These are phyloP conservation scores for Endotricha flammealis DNA, from an alignment of 2,888 invertebrate species.

Conservation along the genomic window DNA sequence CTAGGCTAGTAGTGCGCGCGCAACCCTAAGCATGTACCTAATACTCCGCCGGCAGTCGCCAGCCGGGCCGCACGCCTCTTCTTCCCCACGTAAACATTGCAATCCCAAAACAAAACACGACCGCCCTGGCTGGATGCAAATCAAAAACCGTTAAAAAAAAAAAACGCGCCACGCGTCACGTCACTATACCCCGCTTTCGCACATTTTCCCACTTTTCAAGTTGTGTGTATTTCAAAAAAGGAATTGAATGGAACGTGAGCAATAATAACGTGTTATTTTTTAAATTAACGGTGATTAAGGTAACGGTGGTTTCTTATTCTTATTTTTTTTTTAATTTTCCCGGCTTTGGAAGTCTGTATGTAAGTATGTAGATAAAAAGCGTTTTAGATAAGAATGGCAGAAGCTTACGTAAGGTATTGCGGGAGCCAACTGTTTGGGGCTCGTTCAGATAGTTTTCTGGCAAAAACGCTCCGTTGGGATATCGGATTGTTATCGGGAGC, in stretches of 20 bases:
- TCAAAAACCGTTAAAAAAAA: conserved; percentile 30
- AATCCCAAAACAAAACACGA: conserved; percentile 62
- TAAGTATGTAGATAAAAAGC: conserved; percentile 59
- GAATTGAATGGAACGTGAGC: conserved; percentile 50
- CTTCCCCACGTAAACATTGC: conserved; percentile 55
- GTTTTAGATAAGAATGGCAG: conserved; percentile 42
- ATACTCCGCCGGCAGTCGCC: conserved; percentile 72
- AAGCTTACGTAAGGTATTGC: conserved; percentile 65
- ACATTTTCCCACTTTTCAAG: conserved; percentile 39
- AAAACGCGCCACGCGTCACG: conserved; percentile 23
- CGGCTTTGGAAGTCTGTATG: conserved; percentile 29
- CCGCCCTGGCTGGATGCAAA: conserved; percentile 61
- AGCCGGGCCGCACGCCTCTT: conserved; percentile 70
- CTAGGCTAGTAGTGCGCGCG: conserved; percentile 54
- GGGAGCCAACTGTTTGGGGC: conserved; percentile 33
- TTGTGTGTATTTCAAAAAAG: conserved; percentile 36
- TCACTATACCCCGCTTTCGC: conserved; percentile 44
- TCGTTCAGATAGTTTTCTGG: conserved; percentile 27
- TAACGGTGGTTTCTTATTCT: conserved; percentile 45
- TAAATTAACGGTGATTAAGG: conserved; percentile 37
- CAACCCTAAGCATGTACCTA: conserved; percentile 42
- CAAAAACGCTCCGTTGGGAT: conserved; percentile 9
- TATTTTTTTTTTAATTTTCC: conserved; percentile 25
- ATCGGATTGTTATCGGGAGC: conserved; percentile 15
- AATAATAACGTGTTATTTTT: conserved; percentile 60